These are phyloP conservation scores for Mastomys natalensis DNA, from an alignment of 2,113 vertebrate species.

Conservation along the genomic window DNA sequence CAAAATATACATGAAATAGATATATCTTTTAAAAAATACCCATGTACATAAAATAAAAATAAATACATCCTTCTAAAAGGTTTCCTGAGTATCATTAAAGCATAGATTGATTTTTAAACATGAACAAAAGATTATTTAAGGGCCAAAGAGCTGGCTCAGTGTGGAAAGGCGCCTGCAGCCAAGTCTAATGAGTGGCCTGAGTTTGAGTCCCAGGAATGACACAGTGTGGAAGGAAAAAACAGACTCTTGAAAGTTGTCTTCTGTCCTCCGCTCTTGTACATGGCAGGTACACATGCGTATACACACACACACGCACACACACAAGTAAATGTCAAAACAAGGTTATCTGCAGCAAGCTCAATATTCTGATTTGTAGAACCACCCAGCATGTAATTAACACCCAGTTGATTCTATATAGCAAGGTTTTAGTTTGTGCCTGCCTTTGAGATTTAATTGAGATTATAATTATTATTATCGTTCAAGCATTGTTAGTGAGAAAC, in stretches of 20 bases:
- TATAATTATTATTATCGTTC: neutral
- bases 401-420: neutral
- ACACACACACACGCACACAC: no score
- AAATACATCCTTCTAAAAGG: neutral
- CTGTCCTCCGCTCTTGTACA: no score
- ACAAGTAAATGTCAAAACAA: neutral
- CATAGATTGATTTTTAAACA: neutral
- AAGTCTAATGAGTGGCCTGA: neutral
- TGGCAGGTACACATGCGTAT: rapidly evolving
- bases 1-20: neutral
- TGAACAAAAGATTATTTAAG: neutral
- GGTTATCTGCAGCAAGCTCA: neutral
- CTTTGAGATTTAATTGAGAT: neutral
- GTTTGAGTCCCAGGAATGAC: neutral
- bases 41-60: neutral
- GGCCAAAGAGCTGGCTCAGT: neutral
- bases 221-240: neutral
- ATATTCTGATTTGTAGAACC: neutral
- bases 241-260: neutral
- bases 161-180: no score
- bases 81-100: neutral
- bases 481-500: neutral
- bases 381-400: neutral
- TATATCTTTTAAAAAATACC: neutral
- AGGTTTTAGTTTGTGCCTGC: neutral